phyloP scores from a whole-genome alignment of 2,888 invertebrate genomes.

The Cephus sareptanus region DNA sequence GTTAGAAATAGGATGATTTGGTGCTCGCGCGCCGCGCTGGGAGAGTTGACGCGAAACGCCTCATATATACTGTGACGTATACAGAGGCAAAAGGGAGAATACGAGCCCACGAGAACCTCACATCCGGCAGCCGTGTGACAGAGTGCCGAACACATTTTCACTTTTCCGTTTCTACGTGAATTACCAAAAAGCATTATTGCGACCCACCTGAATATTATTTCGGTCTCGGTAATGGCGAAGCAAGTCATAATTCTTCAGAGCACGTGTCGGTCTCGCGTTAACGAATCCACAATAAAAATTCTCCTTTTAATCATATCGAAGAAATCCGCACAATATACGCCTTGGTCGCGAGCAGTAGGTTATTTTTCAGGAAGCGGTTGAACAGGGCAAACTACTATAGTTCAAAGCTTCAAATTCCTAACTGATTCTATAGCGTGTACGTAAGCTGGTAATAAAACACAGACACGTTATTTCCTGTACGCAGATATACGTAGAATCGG shows the following conservation, averaged over 20 bases:
- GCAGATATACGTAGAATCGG: neutral
- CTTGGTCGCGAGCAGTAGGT: neutral
- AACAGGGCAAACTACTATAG: neutral
- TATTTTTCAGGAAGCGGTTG: neutral
- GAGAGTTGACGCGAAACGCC: too few species aligned
- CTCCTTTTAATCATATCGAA: neutral
- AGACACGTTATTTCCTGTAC: neutral
- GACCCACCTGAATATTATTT: constrained; percentile 37
- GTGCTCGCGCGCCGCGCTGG: too few species aligned
- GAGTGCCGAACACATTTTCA: constrained; percentile 34
- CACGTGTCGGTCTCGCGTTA: constrained; percentile 45
- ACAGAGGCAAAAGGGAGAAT: neutral
- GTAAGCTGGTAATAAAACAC: neutral
- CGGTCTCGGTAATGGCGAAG: constrained; percentile 23
- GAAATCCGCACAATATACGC: neutral
- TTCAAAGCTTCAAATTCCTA: neutral
- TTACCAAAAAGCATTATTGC: constrained; percentile 34
- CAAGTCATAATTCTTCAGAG: constrained; percentile 48
- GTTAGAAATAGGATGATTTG: too few species aligned
- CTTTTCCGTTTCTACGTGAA: constrained; percentile 42
- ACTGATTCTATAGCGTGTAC: neutral
- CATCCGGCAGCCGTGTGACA: constrained; percentile 32
- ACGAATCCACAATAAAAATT: constrained; percentile 17
- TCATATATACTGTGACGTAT: neutral
- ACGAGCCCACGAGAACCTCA: constrained; percentile 4